Evolutionary conservation across 2,113 vertebrate genomes (phyloP).

Genomic region (Nansenia antarctica): DNA sequence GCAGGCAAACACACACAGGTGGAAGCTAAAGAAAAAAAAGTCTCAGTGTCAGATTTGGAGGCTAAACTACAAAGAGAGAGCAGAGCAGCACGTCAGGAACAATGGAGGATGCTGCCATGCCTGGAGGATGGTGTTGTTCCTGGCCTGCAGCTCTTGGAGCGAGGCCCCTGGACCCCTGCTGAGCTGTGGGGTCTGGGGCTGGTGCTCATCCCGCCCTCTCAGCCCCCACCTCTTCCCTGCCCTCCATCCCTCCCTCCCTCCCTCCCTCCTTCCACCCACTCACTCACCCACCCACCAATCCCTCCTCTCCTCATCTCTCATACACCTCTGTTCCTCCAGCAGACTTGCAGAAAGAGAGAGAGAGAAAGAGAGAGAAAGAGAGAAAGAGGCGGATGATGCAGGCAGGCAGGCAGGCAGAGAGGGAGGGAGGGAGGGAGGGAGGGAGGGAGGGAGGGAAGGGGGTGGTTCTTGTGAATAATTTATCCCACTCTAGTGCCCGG

Average conservation of each 20-base stretch:
- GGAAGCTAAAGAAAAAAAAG: slow-evolving; percentile 32
- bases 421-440: slow-evolving; percentile 20
- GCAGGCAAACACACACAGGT: slow-evolving; percentile 25
- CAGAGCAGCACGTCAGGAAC: not conserved
- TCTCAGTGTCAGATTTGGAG: not conserved
- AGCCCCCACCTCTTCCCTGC: not conserved
- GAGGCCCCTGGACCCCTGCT: slow-evolving; percentile 17
- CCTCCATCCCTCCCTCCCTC: not conserved
- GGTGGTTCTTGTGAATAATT: slow-evolving; percentile 68
- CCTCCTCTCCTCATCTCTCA: not conserved
- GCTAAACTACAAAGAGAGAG: not conserved
- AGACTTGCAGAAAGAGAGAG: slow-evolving; percentile 16
- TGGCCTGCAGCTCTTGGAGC: slow-evolving; percentile 21
- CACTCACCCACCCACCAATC: not conserved
- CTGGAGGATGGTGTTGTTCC: not conserved
- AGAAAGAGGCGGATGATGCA: too few relatives aligned
- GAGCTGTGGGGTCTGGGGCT: slow-evolving; percentile 24
- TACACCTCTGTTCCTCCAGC: not conserved
- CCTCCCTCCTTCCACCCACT: not conserved
- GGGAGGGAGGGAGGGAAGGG: slow-evolving; percentile 19
- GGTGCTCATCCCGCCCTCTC: not conserved
- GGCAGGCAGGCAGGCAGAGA: too few relatives aligned
- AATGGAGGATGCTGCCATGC: slow-evolving; percentile 10
- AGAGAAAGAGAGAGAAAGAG: slow-evolving; percentile 16
- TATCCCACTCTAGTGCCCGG: slow-evolving; percentile 60